phyloP scores from a whole-genome alignment of 2,797 vertebrate species.

The Melopsittacus undulatus region DNA sequence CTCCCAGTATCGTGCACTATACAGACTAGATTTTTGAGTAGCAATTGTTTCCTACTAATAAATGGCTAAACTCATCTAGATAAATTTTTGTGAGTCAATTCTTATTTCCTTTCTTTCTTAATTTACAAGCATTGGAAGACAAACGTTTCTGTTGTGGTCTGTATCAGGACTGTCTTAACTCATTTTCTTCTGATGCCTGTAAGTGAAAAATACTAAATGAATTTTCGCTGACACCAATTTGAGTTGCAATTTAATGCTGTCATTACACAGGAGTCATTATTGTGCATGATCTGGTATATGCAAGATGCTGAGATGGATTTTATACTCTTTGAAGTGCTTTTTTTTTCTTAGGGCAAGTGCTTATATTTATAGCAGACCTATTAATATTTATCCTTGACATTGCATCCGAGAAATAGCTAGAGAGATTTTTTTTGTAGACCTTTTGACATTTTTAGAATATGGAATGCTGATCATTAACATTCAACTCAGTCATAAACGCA shows the following conservation, averaged over 20 bases:
- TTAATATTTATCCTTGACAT: conserved; percentile 58
- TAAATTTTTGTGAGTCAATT: conserved; percentile 21
- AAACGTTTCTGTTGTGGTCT: conserved; percentile 38
- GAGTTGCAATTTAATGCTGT: not conserved
- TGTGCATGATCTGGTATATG: not conserved
- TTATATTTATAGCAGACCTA: conserved; percentile 57
- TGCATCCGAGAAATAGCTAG: not conserved
- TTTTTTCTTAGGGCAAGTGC: not conserved
- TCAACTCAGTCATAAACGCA: not conserved
- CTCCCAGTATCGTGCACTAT: not conserved
- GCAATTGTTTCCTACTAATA: not conserved
- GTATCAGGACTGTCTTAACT: not conserved
- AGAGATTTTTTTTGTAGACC: conserved; percentile 33
- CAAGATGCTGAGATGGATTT: conserved; percentile 2
- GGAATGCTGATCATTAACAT: conserved; percentile 42
- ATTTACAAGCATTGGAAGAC: not conserved
- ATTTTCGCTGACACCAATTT: not conserved
- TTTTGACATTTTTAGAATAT: conserved; percentile 56
- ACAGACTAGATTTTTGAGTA: not conserved
- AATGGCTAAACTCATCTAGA: not conserved
- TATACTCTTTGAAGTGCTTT: not conserved
- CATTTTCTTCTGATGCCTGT: not conserved
- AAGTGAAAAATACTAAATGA: conserved; percentile 53
- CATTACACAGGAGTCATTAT: not conserved
- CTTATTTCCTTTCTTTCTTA: conserved; percentile 2